Evolutionary conservation across 2,888 invertebrate genomes (phyloP).

Genomic region (Maniola hyperantus): DNA sequence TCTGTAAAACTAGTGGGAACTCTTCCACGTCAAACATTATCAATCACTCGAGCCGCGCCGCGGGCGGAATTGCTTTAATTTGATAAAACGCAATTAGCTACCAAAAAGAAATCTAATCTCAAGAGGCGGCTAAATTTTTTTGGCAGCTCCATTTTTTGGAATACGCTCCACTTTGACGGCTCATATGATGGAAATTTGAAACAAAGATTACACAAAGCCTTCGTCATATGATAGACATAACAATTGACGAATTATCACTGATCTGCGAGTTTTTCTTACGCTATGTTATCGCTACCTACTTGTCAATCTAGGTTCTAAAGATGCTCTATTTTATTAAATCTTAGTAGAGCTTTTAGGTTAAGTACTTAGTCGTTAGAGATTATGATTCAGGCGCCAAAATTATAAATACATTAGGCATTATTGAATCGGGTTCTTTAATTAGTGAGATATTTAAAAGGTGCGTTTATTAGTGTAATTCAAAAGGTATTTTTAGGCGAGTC

Average conservation of each 20-base stretch:
- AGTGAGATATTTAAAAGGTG: conserved; percentile 36
- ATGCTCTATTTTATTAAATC: conserved; percentile 28
- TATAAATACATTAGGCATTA: conserved; percentile 29
- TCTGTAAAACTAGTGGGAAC: conserved; percentile 76
- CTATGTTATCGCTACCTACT: conserved; percentile 23
- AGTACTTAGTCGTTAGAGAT: conserved; percentile 15
- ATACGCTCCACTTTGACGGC: conserved; percentile 60
- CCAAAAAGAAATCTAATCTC: conserved; percentile 81
- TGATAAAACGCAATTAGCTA: conserved; percentile 83
- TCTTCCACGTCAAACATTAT: conserved; percentile 73
- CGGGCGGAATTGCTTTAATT: conserved; percentile 76
- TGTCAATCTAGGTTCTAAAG: conserved; percentile 21
- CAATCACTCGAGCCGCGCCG: conserved; percentile 69
- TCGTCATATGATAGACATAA: conserved; percentile 30
- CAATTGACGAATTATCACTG: conserved; percentile 5
- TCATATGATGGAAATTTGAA: conserved; percentile 51
- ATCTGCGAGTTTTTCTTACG: background rate
- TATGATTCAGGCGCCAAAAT: conserved; percentile 19
- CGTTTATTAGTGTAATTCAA: conserved; percentile 41
- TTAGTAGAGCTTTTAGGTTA: conserved; percentile 26
- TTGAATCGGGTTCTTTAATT: conserved; percentile 40
- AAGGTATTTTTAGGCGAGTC: conserved; percentile 58
- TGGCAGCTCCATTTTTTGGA: conserved; percentile 63
- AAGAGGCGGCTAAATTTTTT: conserved; percentile 70
- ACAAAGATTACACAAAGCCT: conserved; percentile 43